These are phyloP conservation scores for Alloplasta piceator DNA, from an alignment of 2,888 invertebrate species.

Conservation along the genomic window DNA sequence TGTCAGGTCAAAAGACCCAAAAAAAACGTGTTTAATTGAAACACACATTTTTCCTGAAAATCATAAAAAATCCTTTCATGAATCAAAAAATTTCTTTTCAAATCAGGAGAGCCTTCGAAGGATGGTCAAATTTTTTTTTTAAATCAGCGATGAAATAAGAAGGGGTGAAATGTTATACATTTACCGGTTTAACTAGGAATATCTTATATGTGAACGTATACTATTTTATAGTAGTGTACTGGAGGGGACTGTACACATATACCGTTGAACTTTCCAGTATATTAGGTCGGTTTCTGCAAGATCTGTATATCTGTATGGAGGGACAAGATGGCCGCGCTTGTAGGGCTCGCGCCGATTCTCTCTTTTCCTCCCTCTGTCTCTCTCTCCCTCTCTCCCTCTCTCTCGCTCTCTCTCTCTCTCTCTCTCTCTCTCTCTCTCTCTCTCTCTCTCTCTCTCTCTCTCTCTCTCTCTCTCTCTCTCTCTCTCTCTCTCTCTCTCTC, in stretches of 20 bases:
- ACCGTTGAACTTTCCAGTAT: not conserved
- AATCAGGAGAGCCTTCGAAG: too few relatives aligned
- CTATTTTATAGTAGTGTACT: conserved; percentile 20
- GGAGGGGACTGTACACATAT: not conserved
- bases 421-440: conserved; percentile 71
- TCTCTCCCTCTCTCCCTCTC: conserved; percentile 72
- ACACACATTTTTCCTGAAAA: too few relatives aligned
- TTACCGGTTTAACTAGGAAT: too few relatives aligned
- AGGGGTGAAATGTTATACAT: too few relatives aligned
- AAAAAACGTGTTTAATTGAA: too few relatives aligned
- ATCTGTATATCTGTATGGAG: conserved; percentile 67
- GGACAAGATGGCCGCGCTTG: conserved; percentile 81
- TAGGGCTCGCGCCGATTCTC: conserved; percentile 63
- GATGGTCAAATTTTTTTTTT: too few relatives aligned
- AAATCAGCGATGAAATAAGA: too few relatives aligned
- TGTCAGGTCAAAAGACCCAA: too few relatives aligned
- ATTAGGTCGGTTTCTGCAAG: conserved; percentile 45
- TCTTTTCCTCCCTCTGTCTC: too few relatives aligned
- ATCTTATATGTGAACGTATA: conserved; percentile 8
- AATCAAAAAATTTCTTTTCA: too few relatives aligned
- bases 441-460: conserved; percentile 70
- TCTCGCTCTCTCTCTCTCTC: conserved; percentile 70
- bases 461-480: conserved; percentile 70
- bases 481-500: conserved; percentile 70
- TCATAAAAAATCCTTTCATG: too few relatives aligned